Conservation (phyloP, 2,888 invertebrate genomes). For the Carabus problematicus region DNA sequence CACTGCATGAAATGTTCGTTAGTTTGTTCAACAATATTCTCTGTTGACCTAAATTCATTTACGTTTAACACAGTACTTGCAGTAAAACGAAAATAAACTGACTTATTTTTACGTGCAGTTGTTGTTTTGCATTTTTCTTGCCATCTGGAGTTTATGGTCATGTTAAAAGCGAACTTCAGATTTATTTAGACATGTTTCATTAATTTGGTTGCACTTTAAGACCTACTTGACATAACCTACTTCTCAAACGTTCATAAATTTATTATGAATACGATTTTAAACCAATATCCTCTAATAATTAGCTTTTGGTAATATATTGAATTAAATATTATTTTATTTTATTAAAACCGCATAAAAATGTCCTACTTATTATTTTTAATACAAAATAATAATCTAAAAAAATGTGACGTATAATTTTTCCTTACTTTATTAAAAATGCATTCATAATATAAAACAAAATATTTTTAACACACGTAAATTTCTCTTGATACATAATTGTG, state of each 20-base stretch:
- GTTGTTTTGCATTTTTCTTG: slow-evolving; percentile 3
- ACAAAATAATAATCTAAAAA: too few species aligned
- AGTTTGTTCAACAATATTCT: not conserved
- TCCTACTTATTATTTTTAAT: too few species aligned
- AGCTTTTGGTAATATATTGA: not conserved
- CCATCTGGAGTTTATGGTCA: not conserved
- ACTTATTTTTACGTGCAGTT: not conserved
- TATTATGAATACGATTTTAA: too few species aligned
- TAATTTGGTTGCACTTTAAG: slow-evolving; percentile 5
- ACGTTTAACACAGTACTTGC: not conserved
- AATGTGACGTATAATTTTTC: too few species aligned
- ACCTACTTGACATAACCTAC: too few species aligned
- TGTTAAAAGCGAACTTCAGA: slow-evolving; percentile 1
- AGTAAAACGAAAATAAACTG: slow-evolving; percentile 8
- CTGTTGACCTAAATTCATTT: slow-evolving; percentile 1
- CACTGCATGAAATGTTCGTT: not conserved
- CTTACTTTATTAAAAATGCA: too few species aligned
- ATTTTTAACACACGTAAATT: not conserved
- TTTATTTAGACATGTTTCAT: not conserved
- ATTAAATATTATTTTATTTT: not conserved
- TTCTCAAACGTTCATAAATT: too few species aligned
- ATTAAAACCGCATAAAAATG: not conserved
- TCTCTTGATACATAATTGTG: too few species aligned
- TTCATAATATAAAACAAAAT: too few species aligned
- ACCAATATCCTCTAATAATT: not conserved